These are phyloP conservation scores for Nomada flava DNA, from an alignment of 2,888 invertebrate species.

Conservation along the genomic window DNA sequence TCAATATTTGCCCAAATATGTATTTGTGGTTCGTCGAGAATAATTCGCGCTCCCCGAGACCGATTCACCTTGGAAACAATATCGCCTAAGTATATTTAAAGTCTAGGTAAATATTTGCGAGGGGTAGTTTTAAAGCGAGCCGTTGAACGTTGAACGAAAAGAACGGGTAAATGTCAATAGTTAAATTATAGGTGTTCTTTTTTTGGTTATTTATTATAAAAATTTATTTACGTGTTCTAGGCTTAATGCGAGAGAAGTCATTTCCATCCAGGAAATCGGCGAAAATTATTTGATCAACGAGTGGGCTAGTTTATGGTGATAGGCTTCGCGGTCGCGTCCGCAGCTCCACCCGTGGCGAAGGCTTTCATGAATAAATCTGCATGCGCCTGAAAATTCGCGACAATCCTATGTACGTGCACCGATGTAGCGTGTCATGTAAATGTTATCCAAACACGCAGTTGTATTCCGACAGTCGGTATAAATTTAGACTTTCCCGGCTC, in stretches of 20 bases:
- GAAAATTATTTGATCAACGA: slow-evolving; percentile 27
- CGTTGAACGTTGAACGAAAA: too few species aligned
- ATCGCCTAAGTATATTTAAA: too few species aligned
- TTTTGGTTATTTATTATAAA: too few species aligned
- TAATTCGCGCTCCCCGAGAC: too few species aligned
- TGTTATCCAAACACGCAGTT: slow-evolving; percentile 59
- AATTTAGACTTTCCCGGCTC: slow-evolving; percentile 51
- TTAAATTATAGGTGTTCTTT: too few species aligned
- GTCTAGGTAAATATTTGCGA: too few species aligned
- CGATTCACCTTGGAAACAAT: too few species aligned
- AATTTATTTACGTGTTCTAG: too few species aligned
- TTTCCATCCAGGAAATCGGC: slow-evolving; percentile 1
- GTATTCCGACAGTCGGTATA: slow-evolving; percentile 48
- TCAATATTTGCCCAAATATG: too few species aligned
- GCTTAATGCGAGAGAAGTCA: background rate
- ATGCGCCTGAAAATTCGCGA: slow-evolving; percentile 52
- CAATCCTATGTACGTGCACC: slow-evolving; percentile 2
- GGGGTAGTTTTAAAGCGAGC: too few species aligned
- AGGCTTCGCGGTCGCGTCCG: background rate
- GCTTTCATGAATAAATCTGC: slow-evolving; percentile 61
- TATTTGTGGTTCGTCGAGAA: too few species aligned
- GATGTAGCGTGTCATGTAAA: slow-evolving; percentile 50
- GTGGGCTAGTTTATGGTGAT: slow-evolving; percentile 11
- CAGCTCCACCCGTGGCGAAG: background rate
- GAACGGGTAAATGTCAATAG: too few species aligned